phyloP scores from a whole-genome alignment of 2,888 invertebrate genomes.

The Escarpia spicata region DNA sequence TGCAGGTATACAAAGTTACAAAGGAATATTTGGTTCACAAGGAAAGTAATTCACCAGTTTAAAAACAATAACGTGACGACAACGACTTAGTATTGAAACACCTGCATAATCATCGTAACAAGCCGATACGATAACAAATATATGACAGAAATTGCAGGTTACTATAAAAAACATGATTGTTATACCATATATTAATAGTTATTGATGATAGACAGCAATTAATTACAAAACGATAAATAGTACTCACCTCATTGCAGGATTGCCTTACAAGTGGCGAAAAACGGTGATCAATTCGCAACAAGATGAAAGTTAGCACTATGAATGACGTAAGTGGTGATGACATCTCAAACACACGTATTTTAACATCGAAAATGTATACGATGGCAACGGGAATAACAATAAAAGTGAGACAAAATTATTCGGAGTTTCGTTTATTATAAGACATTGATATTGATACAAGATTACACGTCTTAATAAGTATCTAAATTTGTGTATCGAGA shows the following conservation, averaged over 20 bases:
- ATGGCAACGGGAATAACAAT: not conserved
- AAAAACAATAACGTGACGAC: not conserved
- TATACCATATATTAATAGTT: not conserved
- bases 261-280: not conserved
- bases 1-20: too few species aligned
- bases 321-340: not conserved
- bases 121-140: too few species aligned
- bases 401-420: not conserved
- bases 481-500: too few species aligned
- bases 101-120: too few species aligned
- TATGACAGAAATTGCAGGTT: too few species aligned
- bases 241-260: not conserved
- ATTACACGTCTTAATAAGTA: too few species aligned
- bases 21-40: too few species aligned
- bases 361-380: not conserved
- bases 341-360: not conserved
- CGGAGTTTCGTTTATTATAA: too few species aligned
- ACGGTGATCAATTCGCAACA: not conserved
- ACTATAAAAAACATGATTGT: too few species aligned
- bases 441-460: too few species aligned
- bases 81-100: not conserved
- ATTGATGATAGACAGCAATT: not conserved
- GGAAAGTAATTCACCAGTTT: not conserved
- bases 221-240: not conserved
- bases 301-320: not conserved